Evolutionary conservation across 2,797 vertebrate species (phyloP).

Genomic region (Clarias platycephalus): DNA sequence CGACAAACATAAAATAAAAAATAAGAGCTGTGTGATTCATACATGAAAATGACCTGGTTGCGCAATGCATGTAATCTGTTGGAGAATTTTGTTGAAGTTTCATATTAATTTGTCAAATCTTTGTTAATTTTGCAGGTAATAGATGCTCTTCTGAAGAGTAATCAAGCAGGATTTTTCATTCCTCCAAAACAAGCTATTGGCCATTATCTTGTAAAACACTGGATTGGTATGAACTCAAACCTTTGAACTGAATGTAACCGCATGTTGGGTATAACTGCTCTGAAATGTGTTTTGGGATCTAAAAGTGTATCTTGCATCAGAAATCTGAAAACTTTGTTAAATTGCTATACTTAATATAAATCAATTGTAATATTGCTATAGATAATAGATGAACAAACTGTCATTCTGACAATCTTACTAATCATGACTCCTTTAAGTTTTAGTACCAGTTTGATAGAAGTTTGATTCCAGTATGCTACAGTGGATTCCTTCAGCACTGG

Average conservation of each 20-base stretch:
- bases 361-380: not conserved
- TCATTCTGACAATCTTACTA: not conserved
- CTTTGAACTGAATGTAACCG: constrained; percentile 58
- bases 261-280: not conserved
- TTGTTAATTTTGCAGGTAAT: constrained; percentile 72
- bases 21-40: not conserved
- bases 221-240: constrained; percentile 84
- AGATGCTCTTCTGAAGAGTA: constrained; percentile 77
- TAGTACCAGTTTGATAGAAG: too few relatives aligned
- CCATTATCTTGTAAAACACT: constrained; percentile 88
- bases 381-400: not conserved
- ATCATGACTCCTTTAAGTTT: not conserved
- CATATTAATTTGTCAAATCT: constrained; percentile 2
- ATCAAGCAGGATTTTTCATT: constrained; percentile 68
- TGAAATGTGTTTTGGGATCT: not conserved
- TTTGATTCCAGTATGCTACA: not conserved
- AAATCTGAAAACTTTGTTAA: not conserved
- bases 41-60: not conserved
- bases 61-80: not conserved
- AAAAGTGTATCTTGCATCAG: not conserved
- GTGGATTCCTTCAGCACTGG: not conserved
- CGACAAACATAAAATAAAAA: not conserved
- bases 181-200: constrained; percentile 87
- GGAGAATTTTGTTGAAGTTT: not conserved
- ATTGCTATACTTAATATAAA: not conserved